Evolutionary conservation across 53 echinoderm and acorn worm species (phyloP).

Genomic region (Patiria pectinifera): DNA sequence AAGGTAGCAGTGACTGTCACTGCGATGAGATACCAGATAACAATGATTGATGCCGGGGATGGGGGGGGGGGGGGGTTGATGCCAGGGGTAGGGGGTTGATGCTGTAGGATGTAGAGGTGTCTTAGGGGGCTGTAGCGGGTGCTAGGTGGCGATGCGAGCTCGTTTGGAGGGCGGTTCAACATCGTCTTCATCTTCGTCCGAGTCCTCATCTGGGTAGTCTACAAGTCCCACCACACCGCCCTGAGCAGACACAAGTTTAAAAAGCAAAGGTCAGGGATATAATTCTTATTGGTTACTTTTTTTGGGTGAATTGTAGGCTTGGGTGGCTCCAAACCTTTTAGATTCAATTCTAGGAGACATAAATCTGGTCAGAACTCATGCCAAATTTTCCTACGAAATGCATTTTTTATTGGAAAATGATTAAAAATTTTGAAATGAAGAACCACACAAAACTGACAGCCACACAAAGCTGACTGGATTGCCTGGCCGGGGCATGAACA

Average conservation of each 20-base stretch:
- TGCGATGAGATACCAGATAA: neutral
- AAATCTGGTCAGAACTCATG: too few species aligned
- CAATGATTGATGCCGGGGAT: neutral
- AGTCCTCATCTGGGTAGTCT: constrained; percentile 98
- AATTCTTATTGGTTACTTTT: too few species aligned
- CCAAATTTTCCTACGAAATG: too few species aligned
- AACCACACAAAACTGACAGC: too few species aligned
- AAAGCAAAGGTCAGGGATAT: too few species aligned
- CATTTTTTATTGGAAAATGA: too few species aligned
- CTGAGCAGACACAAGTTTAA: constrained; percentile 54
- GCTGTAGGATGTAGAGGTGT: neutral
- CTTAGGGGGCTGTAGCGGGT: neutral
- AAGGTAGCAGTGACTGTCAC: neutral
- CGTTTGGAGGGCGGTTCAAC: constrained; percentile 75
- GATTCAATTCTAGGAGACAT: too few species aligned
- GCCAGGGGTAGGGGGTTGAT: neutral
- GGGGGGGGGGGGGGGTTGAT: neutral
- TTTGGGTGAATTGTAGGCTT: too few species aligned
- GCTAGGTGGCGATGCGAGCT: constrained; percentile 63
- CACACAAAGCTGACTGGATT: constrained; percentile 32
- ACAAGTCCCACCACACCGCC: constrained; percentile 89
- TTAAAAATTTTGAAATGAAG: too few species aligned
- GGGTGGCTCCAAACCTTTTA: too few species aligned
- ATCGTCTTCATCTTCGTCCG: constrained; percentile 93
- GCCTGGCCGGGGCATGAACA: constrained; percentile 36